Percentiles rank a stretch among this genome's conserved stretches.
phyloP scores from a whole-genome alignment of 2,113 vertebrate species.

The Oryzias melastigma region DNA sequence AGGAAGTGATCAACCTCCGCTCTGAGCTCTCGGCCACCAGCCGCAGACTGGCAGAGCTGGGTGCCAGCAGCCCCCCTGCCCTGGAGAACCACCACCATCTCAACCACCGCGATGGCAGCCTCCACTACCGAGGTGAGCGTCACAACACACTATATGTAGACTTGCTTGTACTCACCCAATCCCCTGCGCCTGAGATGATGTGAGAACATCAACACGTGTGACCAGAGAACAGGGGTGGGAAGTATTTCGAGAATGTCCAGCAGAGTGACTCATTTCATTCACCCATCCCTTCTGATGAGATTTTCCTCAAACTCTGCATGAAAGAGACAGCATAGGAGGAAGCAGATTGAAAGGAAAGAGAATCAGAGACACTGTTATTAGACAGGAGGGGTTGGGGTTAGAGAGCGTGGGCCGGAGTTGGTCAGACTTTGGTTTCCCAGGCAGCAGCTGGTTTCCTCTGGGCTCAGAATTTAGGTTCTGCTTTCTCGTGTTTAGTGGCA shows the following conservation, averaged over 20 bases:
- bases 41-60: constrained; percentile 86
- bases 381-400: constrained; percentile 47
- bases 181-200: constrained; percentile 4
- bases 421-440: constrained; percentile 62
- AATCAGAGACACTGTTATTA: constrained; percentile 41
- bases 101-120: constrained; percentile 71
- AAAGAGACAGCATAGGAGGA: constrained; percentile 30
- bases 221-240: constrained; percentile 48
- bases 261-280: constrained; percentile 24
- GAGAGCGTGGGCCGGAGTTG: constrained; percentile 49
- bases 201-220: constrained; percentile 54
- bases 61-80: constrained; percentile 74
- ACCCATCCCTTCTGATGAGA: constrained; percentile 23
- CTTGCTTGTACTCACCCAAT: constrained; percentile 1
- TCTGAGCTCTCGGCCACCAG: constrained; percentile 89
- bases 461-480: constrained; percentile 38
- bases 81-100: constrained; percentile 83
- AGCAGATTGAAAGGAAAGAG: constrained; percentile 17
- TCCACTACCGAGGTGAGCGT: constrained; percentile 82
- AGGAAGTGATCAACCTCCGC: constrained; percentile 90
- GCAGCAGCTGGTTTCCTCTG: constrained; percentile 62
- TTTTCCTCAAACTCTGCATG: constrained; percentile 31
- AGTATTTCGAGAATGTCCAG: constrained; percentile 57
- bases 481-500: no score
- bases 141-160: constrained; percentile 9